phyloP scores from a whole-genome alignment of 2,113 vertebrate species.

The Delphinapterus leucas region DNA sequence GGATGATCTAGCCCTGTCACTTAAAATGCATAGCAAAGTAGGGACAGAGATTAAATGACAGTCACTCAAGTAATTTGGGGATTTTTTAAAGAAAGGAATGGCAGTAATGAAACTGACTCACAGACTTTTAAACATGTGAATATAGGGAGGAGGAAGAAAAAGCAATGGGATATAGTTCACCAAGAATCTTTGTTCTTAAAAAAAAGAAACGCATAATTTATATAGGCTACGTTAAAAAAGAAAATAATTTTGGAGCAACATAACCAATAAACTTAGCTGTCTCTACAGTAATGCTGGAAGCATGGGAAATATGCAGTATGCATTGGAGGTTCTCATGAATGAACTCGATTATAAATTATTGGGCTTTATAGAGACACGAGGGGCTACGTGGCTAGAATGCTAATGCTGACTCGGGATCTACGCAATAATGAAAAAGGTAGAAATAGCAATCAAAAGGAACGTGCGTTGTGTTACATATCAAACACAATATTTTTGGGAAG shows the following conservation, averaged over 20 bases:
- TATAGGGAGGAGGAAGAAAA: background rate
- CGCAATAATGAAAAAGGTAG: constrained; percentile 18
- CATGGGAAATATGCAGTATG: background rate
- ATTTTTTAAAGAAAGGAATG: background rate
- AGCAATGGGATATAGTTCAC: background rate
- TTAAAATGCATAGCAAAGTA: background rate
- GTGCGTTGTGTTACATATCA: background rate
- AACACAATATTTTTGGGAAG: background rate
- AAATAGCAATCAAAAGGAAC: background rate
- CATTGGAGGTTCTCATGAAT: background rate
- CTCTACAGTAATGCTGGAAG: background rate
- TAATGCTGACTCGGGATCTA: background rate
- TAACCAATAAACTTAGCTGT: background rate
- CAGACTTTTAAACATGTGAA: constrained; percentile 10
- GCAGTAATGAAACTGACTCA: background rate
- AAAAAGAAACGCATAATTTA: background rate
- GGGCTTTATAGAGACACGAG: background rate
- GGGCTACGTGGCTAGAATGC: background rate
- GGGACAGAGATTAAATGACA: background rate
- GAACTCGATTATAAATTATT: background rate
- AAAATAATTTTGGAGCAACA: background rate
- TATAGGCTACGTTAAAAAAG: background rate
- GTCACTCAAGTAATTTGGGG: background rate
- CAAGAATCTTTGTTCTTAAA: background rate
- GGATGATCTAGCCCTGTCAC: background rate